These are phyloP conservation scores for Gonatopus flavifemur DNA, from an alignment of 1,140 invertebrate species.

Conservation along the genomic window DNA sequence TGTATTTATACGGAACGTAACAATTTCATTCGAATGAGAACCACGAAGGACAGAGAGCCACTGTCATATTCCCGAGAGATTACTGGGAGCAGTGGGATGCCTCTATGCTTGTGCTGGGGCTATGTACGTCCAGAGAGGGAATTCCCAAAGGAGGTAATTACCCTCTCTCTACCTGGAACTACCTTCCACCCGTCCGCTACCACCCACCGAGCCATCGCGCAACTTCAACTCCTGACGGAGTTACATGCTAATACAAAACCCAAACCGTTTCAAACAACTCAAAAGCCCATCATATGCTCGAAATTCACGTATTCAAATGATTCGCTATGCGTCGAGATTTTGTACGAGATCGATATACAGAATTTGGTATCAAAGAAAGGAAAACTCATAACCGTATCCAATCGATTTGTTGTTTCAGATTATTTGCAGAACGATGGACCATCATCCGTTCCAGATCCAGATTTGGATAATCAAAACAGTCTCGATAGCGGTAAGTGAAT, in stretches of 20 bases:
- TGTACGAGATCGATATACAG: neutral
- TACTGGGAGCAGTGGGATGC: slow-evolving; percentile 48
- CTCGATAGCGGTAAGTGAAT: slow-evolving; percentile 46
- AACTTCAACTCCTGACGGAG: slow-evolving; percentile 54
- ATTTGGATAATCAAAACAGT: slow-evolving; percentile 48
- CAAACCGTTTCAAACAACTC: slow-evolving; percentile 47
- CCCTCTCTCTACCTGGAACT: slow-evolving; percentile 40
- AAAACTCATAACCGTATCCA: too few species aligned
- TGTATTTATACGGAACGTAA: too few species aligned
- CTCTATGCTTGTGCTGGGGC: slow-evolving; percentile 45
- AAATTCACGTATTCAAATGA: slow-evolving; percentile 30
- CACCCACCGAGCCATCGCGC: slow-evolving; percentile 48
- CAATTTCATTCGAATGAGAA: slow-evolving; percentile 48
- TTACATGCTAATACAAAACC: slow-evolving; percentile 57
- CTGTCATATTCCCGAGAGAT: slow-evolving; percentile 44
- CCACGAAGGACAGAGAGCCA: slow-evolving; percentile 42
- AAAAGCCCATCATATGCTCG: slow-evolving; percentile 33
- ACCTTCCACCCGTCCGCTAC: slow-evolving; percentile 25
- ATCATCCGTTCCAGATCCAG: slow-evolving; percentile 33
- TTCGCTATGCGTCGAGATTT: too few species aligned
- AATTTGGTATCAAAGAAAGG: neutral
- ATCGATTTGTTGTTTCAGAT: slow-evolving; percentile 36
- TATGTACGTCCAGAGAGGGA: slow-evolving; percentile 36
- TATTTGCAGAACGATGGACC: slow-evolving; percentile 32
- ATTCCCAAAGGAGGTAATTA: slow-evolving; percentile 55